These are phyloP conservation scores for Ciona savignyi DNA, from an alignment of 23 tunicate species.

Conservation along the genomic window DNA sequence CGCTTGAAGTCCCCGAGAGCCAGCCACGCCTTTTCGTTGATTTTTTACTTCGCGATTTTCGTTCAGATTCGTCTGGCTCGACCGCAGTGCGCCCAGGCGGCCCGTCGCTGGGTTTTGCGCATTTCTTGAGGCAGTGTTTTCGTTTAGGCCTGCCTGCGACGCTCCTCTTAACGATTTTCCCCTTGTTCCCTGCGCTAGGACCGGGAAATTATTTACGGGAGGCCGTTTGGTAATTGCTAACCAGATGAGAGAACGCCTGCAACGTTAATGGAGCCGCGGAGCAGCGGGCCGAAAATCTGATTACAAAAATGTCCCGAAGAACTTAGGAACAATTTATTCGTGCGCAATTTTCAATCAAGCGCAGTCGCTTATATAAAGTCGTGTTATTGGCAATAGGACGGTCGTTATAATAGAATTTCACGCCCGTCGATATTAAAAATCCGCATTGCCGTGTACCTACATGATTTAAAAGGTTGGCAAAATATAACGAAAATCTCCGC, in stretches of 20 bases:
- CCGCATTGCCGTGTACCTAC: too few relatives aligned
- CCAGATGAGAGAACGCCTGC: constrained; percentile 1
- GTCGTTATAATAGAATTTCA: not conserved
- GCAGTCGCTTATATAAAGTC: not conserved
- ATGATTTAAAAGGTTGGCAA: too few relatives aligned
- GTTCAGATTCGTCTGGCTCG: not conserved
- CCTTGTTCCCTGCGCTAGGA: too few relatives aligned
- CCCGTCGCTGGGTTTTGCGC: not conserved
- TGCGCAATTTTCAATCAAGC: not conserved
- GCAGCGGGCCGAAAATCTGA: not conserved
- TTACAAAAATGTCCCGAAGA: not conserved
- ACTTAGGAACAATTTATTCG: not conserved
- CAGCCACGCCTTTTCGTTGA: constrained; percentile 19
- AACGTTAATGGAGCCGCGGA: not conserved
- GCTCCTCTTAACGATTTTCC: not conserved
- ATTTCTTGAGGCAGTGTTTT: not conserved
- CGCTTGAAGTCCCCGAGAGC: constrained; percentile 9
- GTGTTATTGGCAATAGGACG: not conserved
- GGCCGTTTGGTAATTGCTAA: constrained; percentile 19
- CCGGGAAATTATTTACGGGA: too few relatives aligned
- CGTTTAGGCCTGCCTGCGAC: not conserved
- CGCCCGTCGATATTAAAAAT: not conserved
- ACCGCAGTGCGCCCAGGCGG: not conserved
- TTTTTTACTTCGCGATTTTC: constrained; percentile 15
- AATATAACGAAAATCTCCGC: too few relatives aligned